phyloP scores from a whole-genome alignment of 2,113 vertebrate species.

The Helogale parvula region DNA sequence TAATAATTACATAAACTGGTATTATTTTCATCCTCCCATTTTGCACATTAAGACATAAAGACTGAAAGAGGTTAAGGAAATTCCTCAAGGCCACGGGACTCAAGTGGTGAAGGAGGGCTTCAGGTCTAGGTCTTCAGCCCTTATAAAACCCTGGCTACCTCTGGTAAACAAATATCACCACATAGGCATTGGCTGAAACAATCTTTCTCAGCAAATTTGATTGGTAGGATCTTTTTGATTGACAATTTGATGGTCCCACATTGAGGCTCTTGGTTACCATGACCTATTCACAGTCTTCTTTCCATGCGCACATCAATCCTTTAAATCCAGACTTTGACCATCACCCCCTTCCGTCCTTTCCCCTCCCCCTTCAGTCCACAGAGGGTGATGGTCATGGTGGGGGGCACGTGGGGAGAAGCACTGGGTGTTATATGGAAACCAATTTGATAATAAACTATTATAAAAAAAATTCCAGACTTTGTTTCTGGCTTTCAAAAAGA shows the following conservation, averaged over 20 bases:
- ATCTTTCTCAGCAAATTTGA: neutral
- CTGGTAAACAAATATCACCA: neutral
- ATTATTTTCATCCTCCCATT: neutral
- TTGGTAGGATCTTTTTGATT: neutral
- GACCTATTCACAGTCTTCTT: neutral
- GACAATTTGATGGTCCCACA: neutral
- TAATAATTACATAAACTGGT: neutral
- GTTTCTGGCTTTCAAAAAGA: neutral
- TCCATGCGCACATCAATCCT: neutral
- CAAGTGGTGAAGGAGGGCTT: neutral
- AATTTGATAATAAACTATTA: too few relatives aligned
- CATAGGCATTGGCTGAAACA: neutral
- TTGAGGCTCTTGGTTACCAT: neutral
- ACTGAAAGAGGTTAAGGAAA: neutral
- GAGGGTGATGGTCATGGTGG: too few relatives aligned
- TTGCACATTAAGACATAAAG: constrained; percentile 32
- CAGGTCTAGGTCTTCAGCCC: neutral
- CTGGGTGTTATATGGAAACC: too few relatives aligned
- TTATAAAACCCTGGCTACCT: neutral
- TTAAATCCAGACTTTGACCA: neutral
- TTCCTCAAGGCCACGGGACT: neutral
- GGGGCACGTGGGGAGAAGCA: too few relatives aligned
- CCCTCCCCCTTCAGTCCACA: too few relatives aligned
- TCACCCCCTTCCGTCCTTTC: too few relatives aligned
- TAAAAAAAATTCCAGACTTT: neutral